Conservation (phyloP, 2,797 vertebrate species). For the Tachyglossus aculeatus region DNA sequence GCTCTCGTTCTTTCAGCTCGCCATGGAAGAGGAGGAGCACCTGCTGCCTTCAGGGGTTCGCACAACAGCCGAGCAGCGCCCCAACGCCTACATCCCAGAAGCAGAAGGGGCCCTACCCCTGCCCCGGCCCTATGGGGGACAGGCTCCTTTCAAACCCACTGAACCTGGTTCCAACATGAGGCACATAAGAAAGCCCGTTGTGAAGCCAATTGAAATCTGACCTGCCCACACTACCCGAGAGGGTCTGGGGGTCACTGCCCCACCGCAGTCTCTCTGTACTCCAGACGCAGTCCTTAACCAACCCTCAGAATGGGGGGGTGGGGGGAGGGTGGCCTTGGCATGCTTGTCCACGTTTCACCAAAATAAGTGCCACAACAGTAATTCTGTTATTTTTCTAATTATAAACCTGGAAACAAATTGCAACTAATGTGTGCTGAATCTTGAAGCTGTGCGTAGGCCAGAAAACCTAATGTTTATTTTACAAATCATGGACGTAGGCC, state of each 20-base stretch:
- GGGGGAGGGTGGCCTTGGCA: too few relatives aligned
- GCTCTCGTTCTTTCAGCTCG: constrained; percentile 65
- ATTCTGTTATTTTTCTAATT: too few relatives aligned
- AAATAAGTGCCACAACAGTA: too few relatives aligned
- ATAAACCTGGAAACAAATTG: too few relatives aligned
- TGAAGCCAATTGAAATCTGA: constrained; percentile 81
- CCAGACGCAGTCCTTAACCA: not conserved
- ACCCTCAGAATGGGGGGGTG: not conserved
- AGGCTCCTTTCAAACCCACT: constrained; percentile 84
- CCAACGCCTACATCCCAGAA: constrained; percentile 79
- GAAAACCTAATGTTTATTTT: too few relatives aligned
- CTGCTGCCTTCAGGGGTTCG: constrained; percentile 67
- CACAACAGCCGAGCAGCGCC: constrained; percentile 81
- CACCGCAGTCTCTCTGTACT: too few relatives aligned
- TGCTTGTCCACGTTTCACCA: rapidly evolving
- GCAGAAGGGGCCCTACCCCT: constrained; percentile 73
- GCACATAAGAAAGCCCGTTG: constrained; percentile 81
- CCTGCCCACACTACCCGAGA: too few relatives aligned
- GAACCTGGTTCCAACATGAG: constrained; percentile 80
- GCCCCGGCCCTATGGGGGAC: constrained; percentile 82
- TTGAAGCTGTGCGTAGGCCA: too few relatives aligned
- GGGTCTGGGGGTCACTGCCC: too few relatives aligned
- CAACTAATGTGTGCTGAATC: too few relatives aligned
- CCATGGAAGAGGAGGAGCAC: constrained; percentile 72
- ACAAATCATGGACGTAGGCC: too few relatives aligned